Percentiles rank a stretch among this genome's conserved stretches.
These are phyloP conservation scores for Cataglyphis cursor DNA, from an alignment of 2,888 invertebrate genomes.

Conservation along the genomic window DNA sequence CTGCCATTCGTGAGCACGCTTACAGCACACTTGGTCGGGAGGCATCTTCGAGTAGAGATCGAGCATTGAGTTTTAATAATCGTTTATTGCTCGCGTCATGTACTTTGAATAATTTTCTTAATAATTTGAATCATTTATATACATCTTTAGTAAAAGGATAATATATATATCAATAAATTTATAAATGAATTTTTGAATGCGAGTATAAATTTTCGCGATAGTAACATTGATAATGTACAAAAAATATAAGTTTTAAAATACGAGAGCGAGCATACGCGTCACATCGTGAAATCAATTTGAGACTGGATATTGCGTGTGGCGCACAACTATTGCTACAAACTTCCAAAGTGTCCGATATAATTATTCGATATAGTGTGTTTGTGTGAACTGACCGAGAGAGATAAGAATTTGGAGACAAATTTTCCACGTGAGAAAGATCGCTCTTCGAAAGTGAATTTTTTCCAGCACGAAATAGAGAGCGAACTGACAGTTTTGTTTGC, in stretches of 20 bases:
- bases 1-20: constrained; percentile 70
- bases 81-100: not conserved
- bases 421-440: not conserved
- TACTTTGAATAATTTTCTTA: not conserved
- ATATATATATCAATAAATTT: not conserved
- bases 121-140: not conserved
- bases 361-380: not conserved
- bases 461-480: not conserved
- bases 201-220: not conserved
- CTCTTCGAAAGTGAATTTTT: not conserved
- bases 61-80: not conserved
- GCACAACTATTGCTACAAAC: not conserved
- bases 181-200: not conserved
- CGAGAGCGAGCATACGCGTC: not conserved
- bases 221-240: not conserved
- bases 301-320: not conserved
- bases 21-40: constrained; percentile 11
- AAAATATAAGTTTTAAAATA: not conserved
- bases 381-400: not conserved
- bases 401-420: not conserved
- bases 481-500: constrained; percentile 2
- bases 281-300: not conserved
- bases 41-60: not conserved
- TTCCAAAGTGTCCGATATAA: not conserved
- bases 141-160: not conserved